Evolutionary conservation across 2,888 invertebrate genomes (phyloP).

Genomic region (Plagodis pulveraria): DNA sequence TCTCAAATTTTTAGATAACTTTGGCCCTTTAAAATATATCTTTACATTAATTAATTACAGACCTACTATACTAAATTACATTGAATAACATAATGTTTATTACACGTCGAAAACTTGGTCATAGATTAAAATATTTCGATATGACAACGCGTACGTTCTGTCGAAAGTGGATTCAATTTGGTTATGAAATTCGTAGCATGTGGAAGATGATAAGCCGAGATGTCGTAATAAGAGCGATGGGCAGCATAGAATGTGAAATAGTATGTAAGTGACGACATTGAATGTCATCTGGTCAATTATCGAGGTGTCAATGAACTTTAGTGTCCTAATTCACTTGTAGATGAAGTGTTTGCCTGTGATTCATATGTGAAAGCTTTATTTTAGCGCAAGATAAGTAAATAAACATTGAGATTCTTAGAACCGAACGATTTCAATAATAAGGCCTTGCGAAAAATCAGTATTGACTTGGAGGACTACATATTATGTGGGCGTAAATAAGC

Average conservation of each 20-base stretch:
- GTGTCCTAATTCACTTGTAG: slow-evolving; percentile 60
- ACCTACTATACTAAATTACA: neutral
- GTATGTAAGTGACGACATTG: slow-evolving; percentile 53
- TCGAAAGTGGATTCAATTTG: slow-evolving; percentile 21
- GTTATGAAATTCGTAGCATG: slow-evolving; percentile 30
- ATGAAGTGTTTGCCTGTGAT: slow-evolving; percentile 38
- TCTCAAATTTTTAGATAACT: slow-evolving; percentile 17
- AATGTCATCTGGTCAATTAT: slow-evolving; percentile 60
- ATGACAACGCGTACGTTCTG: slow-evolving; percentile 13
- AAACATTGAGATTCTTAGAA: slow-evolving; percentile 16
- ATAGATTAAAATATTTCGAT: slow-evolving; percentile 26
- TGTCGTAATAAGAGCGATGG: slow-evolving; percentile 39
- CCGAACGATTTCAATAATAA: slow-evolving; percentile 7
- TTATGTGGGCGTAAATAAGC: neutral
- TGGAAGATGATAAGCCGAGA: slow-evolving; percentile 31
- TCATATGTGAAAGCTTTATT: slow-evolving; percentile 19
- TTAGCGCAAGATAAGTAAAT: slow-evolving; percentile 22
- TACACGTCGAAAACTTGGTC: slow-evolving; percentile 15
- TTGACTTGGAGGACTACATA: neutral
- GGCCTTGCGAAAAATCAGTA: slow-evolving; percentile 4
- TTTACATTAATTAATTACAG: slow-evolving; percentile 21
- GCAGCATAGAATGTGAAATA: slow-evolving; percentile 16
- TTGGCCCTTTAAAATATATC: slow-evolving; percentile 11
- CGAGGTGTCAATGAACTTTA: slow-evolving; percentile 69
- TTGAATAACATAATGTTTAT: slow-evolving; percentile 14